phyloP scores from a whole-genome alignment of 1,140 invertebrate genomes.

The Diachasma alloeum region DNA sequence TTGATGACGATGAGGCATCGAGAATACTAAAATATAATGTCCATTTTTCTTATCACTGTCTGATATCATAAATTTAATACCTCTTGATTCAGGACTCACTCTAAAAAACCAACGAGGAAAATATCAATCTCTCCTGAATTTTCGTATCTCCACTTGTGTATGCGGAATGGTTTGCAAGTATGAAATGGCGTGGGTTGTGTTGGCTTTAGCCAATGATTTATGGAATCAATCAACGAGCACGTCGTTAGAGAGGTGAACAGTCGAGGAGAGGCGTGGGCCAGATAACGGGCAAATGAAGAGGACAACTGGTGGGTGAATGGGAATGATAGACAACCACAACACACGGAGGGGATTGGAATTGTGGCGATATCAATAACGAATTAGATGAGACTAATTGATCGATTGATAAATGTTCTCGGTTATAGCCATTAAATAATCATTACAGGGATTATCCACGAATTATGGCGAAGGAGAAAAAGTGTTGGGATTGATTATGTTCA shows the following conservation, averaged over 20 bases:
- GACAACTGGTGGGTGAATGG: slow-evolving; percentile 11
- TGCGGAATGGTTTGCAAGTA: slow-evolving; percentile 19
- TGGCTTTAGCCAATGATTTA: slow-evolving; percentile 32
- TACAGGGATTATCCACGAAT: neutral
- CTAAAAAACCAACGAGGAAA: too few relatives aligned
- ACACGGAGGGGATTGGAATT: neutral
- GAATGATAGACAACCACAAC: neutral
- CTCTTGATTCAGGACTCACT: too few relatives aligned
- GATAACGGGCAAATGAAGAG: slow-evolving; percentile 22
- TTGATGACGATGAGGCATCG: too few relatives aligned
- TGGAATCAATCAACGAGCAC: slow-evolving; percentile 36
- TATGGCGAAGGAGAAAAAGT: neutral
- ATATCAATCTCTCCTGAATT: too few relatives aligned
- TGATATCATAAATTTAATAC: too few relatives aligned
- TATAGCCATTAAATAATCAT: neutral
- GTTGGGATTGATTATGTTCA: neutral
- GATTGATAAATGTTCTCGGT: neutral
- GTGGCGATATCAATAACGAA: neutral
- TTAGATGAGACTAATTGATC: neutral
- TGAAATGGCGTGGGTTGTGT: slow-evolving; percentile 23
- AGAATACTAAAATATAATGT: too few relatives aligned
- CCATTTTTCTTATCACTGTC: too few relatives aligned
- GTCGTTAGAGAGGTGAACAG: slow-evolving; percentile 20
- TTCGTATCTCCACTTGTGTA: neutral
- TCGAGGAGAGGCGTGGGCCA: slow-evolving; percentile 14